A percentile compares a stretch with the other conserved stretches of the same genome.
These are phyloP conservation scores for Rhinolophus sinicus DNA, from an alignment of 2,113 vertebrate species.

Conservation along the genomic window DNA sequence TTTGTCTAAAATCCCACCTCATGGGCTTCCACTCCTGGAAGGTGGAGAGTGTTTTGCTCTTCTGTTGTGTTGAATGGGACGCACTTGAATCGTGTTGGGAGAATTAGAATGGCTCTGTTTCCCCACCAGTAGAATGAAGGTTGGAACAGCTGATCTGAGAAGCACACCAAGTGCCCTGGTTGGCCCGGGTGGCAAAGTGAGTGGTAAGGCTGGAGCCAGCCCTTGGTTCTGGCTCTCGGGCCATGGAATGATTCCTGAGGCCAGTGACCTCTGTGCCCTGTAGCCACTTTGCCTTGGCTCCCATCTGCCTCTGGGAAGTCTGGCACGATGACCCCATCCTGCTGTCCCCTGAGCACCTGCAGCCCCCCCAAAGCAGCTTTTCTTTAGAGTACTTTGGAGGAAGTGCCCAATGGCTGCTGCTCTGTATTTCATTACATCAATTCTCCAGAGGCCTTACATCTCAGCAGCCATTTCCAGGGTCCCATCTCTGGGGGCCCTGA, in stretches of 20 bases:
- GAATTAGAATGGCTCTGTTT: not conserved
- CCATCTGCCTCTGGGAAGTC: not conserved
- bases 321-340: too few species aligned
- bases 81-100: not conserved
- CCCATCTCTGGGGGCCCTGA: not conserved
- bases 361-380: not conserved
- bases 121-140: not conserved
- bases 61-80: not conserved
- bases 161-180: not conserved
- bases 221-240: not conserved
- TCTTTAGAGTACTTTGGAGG: not conserved
- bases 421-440: not conserved
- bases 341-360: not conserved
- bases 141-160: not conserved
- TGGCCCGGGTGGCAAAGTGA: not conserved
- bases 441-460: not conserved
- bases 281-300: not conserved
- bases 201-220: not conserved
- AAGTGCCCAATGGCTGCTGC: not conserved
- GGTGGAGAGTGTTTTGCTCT: not conserved
- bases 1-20: not conserved
- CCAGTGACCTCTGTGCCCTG: not conserved
- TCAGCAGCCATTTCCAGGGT: not conserved
- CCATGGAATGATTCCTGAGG: not conserved
- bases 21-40: not conserved